Conservation (phyloP, 2,797 vertebrate species). For the Falco berigora region DNA sequence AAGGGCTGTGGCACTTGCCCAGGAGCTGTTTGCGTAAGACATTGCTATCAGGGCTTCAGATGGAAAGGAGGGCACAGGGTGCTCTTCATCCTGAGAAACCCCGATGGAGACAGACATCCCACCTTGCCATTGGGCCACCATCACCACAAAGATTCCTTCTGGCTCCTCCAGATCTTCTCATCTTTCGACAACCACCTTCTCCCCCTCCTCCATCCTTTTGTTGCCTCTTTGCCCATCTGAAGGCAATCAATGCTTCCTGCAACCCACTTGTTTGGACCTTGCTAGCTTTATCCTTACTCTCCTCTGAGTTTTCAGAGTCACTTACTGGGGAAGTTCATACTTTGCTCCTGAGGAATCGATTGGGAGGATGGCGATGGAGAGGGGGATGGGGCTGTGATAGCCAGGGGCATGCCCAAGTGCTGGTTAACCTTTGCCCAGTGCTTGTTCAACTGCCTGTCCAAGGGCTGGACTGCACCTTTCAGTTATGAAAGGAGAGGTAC, state of each 20-base stretch:
- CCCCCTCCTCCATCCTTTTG: background rate
- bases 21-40: background rate
- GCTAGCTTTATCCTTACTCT: background rate
- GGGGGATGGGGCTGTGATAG: background rate
- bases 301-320: background rate
- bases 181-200: background rate
- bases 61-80: background rate
- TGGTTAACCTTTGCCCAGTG: background rate
- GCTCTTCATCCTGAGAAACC: background rate
- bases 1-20: background rate
- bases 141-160: background rate
- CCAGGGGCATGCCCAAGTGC: background rate
- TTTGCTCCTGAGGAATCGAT: background rate
- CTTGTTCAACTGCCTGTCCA: background rate
- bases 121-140: background rate
- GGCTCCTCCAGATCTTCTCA: background rate
- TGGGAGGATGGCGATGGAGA: background rate
- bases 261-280: background rate
- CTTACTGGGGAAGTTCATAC: background rate
- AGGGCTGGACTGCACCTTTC: background rate
- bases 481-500: background rate
- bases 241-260: background rate
- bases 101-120: background rate
- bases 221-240: background rate
- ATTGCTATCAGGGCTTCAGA: background rate